These are phyloP conservation scores for Epicampocera succincta DNA, from an alignment of 2,888 invertebrate species.

Conservation along the genomic window DNA sequence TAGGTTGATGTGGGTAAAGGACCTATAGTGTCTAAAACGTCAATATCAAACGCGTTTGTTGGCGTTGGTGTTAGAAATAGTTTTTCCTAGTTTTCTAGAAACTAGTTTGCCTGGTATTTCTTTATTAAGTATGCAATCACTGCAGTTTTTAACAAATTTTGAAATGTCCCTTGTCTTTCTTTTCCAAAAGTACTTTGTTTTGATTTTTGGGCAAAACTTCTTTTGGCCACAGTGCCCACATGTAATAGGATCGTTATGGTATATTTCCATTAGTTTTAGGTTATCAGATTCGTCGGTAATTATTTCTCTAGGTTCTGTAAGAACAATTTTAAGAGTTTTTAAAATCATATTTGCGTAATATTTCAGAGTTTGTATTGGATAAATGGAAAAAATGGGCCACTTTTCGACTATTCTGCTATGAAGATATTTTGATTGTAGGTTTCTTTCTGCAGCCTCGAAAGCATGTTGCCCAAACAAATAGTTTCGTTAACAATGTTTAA, in stretches of 20 bases:
- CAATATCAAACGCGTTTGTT: not conserved
- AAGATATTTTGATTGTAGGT: slow-evolving; percentile 23
- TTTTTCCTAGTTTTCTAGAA: too few species aligned
- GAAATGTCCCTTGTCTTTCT: not conserved
- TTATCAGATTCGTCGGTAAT: too few species aligned
- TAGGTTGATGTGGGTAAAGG: not conserved
- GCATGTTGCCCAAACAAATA: slow-evolving; percentile 15
- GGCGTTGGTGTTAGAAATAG: not conserved
- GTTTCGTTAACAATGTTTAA: slow-evolving; percentile 47
- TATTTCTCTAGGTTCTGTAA: too few species aligned
- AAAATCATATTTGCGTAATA: slow-evolving; percentile 7
- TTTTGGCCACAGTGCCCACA: too few species aligned
- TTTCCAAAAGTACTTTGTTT: too few species aligned
- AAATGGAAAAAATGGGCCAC: slow-evolving; percentile 24
- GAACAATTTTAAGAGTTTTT: too few species aligned
- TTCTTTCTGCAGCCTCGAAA: slow-evolving; percentile 28
- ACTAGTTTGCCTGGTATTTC: not conserved
- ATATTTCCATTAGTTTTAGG: too few species aligned
- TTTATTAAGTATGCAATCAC: not conserved
- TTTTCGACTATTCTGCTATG: slow-evolving; percentile 42
- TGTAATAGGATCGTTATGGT: too few species aligned
- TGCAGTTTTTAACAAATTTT: too few species aligned
- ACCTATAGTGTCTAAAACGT: not conserved
- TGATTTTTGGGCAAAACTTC: too few species aligned
- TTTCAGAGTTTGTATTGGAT: not conserved